Percentiles rank a stretch among this genome's conserved stretches.
Conservation (phyloP, 2,888 invertebrate species). For the Sympetrum striolatum region DNA sequence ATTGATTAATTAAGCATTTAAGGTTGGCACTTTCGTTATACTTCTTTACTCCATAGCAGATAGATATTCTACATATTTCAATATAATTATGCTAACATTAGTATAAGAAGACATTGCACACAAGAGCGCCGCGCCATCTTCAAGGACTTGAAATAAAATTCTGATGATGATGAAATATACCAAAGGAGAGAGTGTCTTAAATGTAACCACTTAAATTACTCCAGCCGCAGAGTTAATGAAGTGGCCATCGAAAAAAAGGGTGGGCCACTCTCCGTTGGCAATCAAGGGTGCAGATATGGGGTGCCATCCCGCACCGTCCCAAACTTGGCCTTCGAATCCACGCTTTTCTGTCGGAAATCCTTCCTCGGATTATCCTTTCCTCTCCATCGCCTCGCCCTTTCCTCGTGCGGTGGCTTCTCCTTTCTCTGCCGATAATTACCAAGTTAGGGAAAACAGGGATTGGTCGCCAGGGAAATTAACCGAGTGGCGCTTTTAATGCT, state of each 20-base stretch:
- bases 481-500: constrained; percentile 22
- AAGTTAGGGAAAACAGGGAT: constrained; percentile 43
- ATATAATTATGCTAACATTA: too few relatives aligned
- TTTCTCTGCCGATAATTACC: constrained; percentile 27
- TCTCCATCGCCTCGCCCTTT: background rate
- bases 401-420: background rate
- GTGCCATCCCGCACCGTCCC: background rate
- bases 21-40: too few relatives aligned
- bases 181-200: too few relatives aligned
- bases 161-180: too few relatives aligned
- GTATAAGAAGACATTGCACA: too few relatives aligned
- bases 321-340: background rate
- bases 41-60: too few relatives aligned
- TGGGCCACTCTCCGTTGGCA: background rate
- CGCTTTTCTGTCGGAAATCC: background rate
- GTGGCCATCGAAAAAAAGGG: background rate
- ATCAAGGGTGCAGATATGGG: background rate
- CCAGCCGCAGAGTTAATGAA: background rate
- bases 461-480: constrained; percentile 42
- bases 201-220: background rate
- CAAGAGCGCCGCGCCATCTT: too few relatives aligned
- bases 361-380: background rate
- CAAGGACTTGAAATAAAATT: too few relatives aligned
- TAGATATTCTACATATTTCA: too few relatives aligned
- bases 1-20: too few relatives aligned